A percentile compares a stretch with the other conserved stretches of the same genome.
phyloP scores from a whole-genome alignment of 2,797 vertebrate species.

The Gephyroberyx darwinii region DNA sequence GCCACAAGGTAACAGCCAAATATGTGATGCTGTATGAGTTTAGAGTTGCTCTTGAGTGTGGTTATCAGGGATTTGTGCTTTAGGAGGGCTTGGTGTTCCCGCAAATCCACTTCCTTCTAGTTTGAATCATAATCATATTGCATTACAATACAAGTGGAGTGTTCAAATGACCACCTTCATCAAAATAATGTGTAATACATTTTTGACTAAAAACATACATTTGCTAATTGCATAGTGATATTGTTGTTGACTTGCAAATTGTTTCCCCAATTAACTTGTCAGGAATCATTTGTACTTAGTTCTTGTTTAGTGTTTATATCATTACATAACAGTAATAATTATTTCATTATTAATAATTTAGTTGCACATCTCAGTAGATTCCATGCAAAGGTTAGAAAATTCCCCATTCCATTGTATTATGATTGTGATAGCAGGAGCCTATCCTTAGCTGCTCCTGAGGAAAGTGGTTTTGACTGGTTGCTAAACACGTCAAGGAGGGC shows the following conservation, averaged over 20 bases:
- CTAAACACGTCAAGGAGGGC: constrained; percentile 53
- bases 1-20: background rate
- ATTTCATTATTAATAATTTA: background rate
- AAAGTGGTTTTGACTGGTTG: constrained; percentile 39
- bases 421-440: constrained; percentile 21
- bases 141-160: too few species aligned
- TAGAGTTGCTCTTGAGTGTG: background rate
- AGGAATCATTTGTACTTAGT: background rate
- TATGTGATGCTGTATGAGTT: background rate
- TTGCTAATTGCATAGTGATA: background rate
- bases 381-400: background rate
- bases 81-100: background rate
- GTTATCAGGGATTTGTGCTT: background rate
- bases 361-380: background rate
- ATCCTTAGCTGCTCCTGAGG: constrained; percentile 51
- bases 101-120: too few species aligned
- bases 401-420: background rate
- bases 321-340: background rate
- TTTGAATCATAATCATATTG: too few species aligned
- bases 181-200: too few species aligned
- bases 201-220: background rate
- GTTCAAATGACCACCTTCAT: too few species aligned
- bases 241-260: background rate
- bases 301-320: background rate
- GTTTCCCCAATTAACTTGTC: background rate